Evolutionary conservation across 2,797 vertebrate genomes (phyloP).

Genomic region (Orestias chungarensis): DNA sequence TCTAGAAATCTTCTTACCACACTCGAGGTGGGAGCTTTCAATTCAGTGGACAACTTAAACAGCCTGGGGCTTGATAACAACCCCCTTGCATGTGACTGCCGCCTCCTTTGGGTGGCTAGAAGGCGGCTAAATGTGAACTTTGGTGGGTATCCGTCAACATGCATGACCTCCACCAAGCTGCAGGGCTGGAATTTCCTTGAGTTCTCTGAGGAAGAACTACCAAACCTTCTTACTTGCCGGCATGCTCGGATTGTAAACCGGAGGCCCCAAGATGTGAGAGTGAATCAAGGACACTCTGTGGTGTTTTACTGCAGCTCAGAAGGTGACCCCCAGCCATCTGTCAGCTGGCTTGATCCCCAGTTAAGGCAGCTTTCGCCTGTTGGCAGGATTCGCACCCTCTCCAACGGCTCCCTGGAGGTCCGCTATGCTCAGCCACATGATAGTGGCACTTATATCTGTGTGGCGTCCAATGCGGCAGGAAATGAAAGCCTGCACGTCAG

Average conservation of each 20-base stretch:
- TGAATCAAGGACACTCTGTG: constrained; percentile 82
- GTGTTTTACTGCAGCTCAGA: constrained; percentile 82
- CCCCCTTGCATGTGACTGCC: constrained; percentile 88
- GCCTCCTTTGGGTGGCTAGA: constrained; percentile 85
- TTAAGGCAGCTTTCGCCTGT: constrained; percentile 61
- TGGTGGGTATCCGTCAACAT: constrained; percentile 73
- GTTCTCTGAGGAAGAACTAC: constrained; percentile 74
- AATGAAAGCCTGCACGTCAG: constrained; percentile 81
- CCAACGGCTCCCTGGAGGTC: constrained; percentile 86
- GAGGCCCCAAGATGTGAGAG: constrained; percentile 68
- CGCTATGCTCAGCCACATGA: constrained; percentile 84
- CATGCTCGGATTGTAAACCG: constrained; percentile 77
- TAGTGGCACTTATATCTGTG: constrained; percentile 82
- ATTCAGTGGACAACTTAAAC: constrained; percentile 77
- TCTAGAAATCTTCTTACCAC: constrained; percentile 84
- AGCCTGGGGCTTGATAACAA: constrained; percentile 83
- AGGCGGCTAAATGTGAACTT: constrained; percentile 75
- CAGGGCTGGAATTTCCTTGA: constrained; percentile 78
- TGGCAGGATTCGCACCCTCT: constrained; percentile 79
- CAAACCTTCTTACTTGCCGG: constrained; percentile 81
- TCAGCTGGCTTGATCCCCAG: constrained; percentile 84
- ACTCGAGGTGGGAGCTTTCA: constrained; percentile 81
- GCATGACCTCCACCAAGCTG: constrained; percentile 73
- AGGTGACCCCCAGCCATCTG: constrained; percentile 83
- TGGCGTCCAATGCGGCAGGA: constrained; percentile 86